Base-by-base conservation (phyloP, 2,797 vertebrate species). In the Macrochelys suwanniensis region DNA sequence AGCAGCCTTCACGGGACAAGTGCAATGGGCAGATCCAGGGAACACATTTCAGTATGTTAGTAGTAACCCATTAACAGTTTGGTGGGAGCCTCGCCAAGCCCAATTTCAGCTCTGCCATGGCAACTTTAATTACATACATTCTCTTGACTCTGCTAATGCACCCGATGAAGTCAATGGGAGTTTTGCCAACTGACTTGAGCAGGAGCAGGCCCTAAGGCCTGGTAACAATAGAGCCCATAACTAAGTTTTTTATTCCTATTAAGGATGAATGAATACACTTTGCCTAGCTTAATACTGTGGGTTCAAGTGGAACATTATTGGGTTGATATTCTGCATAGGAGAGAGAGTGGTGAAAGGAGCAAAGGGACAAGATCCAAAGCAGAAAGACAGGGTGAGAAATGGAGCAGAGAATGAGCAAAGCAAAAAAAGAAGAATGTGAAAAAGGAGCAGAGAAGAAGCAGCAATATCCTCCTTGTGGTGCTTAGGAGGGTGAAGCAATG, bases 1-100 rank as follows among this genome's bases (percentile, higher is more conserved):
- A 92, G 81, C 57, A 88, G 91, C 77, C 53, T 79, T 96, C 80
- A 68, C 89, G 89, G 87, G 91, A 92, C 90, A 96, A 96, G 96
- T 79, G 88, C 83, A 28, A 11, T 88, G 80, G 83, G 79, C 59
- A 65, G 31, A n/a, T 50, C 87, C 89, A 95, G 89, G 56, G 95
- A 9, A 26, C 82, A 90, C 91, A 28, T 33, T 94, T 0, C 0
- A 37, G 0, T 1, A 31, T 77, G 0, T 81, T 89, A 74, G 42
- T 2, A 1, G 78, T 2, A 74, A 37, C 65, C 92, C 23, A 74
- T 74, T 74, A 25, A 74, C 68, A 45, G 42, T 65, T 33, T 0
- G 0, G 9, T 31, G 76, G 0, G 1, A 78, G 87, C 33, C 33
- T 81, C 83, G 78, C 57, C 93, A 28, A 25, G 26, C 45, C 15